A percentile compares a stretch with the other conserved stretches of the same genome.
These are phyloP conservation scores for Pangasianodon gigas DNA, from an alignment of 2,113 vertebrate species.

Conservation along the genomic window DNA sequence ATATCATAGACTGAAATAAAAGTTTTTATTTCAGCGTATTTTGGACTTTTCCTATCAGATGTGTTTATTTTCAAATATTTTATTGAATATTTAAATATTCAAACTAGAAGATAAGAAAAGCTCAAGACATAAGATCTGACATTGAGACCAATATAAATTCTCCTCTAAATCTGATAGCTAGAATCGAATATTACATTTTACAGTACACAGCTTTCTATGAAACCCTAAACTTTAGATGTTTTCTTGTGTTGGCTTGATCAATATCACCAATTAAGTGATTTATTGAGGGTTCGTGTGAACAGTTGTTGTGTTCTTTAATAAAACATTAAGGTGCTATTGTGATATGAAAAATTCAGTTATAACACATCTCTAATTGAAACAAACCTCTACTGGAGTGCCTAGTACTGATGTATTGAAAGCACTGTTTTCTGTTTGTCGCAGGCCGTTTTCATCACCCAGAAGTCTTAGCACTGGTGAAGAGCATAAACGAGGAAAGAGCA, in stretches of 20 bases:
- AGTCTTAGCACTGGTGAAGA: slow-evolving; percentile 81
- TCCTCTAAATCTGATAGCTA: not conserved
- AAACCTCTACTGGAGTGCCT: not conserved
- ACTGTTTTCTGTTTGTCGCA: slow-evolving; percentile 59
- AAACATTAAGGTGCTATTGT: not conserved
- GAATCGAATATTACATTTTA: not conserved
- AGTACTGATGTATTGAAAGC: not conserved
- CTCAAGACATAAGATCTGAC: not conserved
- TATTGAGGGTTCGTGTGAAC: not conserved
- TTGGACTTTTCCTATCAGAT: not conserved
- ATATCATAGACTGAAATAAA: not conserved
- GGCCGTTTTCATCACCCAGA: slow-evolving; percentile 92
- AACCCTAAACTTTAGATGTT: not conserved
- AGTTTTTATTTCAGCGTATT: too few species aligned
- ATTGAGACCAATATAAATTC: not conserved
- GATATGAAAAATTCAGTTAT: not conserved
- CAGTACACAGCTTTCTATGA: not conserved
- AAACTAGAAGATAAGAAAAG: not conserved
- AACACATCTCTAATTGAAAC: not conserved
- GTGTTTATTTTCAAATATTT: not conserved
- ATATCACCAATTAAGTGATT: not conserved
- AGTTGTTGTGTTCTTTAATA: not conserved
- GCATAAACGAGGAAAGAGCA: slow-evolving; percentile 82
- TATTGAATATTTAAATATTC: not conserved
- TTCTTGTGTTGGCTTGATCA: not conserved